Base-by-base conservation (phyloP, 2,797 vertebrate genomes). In the Melanotaenia maccullochi region DNA sequence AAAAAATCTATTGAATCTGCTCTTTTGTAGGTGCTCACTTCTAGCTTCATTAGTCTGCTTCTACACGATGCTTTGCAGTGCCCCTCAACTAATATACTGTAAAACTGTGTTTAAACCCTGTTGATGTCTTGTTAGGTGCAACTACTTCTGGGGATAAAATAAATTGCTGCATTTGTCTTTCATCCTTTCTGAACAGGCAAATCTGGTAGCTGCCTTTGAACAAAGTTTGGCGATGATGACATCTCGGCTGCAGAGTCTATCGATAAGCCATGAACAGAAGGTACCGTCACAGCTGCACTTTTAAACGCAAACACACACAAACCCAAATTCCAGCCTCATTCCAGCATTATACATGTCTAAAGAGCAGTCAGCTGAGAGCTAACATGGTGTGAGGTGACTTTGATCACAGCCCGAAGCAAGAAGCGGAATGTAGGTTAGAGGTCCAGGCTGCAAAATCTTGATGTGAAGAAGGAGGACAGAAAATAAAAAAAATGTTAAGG, bases 221-320 rank as follows among this genome's bases (percentile, higher is more conserved):
- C 97, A 99, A 92, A 99, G 97, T 83, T 89, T 99, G 83, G 84
- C 96, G n/a, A 92, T 97, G 85, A 99, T 99, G 97, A 98, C 97
- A 0, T 92, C 96, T 33, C 96, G 97, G 56, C 94, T 99, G 57
- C 96, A 98, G 86, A 94, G 91, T 55, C 91, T 99, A 83, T 98
- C 97, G 0, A 82, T 96, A 47, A 97, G 95, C 0, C 96, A 98
- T 0, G 97, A 98, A 59, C 97, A 99, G 84, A 99, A 99, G 97
- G 97, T 98, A 91, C 62, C 55, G 5, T 35, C 62, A 56, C 67
- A 33, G 54, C 52, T 35, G 33, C 71, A 57, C 74, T 44, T 47
- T 67, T 8, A 28, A 68, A 71, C 63, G 47, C 79, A 75, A 51
- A 73, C 67, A 73, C 63, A 64, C 54, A 57, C 68, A 66, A 74